Conservation (phyloP, 1,140 invertebrate genomes). For the Drosophila nikananu region DNA sequence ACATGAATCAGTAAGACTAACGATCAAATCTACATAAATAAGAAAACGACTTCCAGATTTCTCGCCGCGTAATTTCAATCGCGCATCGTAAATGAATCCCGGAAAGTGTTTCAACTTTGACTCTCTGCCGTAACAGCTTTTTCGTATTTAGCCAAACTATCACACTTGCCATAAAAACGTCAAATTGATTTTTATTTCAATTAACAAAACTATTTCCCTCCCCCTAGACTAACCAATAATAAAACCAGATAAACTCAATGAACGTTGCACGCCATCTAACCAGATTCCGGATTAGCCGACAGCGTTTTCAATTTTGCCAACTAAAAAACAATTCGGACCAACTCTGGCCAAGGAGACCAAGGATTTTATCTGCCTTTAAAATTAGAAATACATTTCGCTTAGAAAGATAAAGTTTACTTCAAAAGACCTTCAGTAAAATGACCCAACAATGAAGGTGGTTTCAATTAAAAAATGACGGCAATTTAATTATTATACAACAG, state of each 20-base stretch:
- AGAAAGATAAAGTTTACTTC: conserved; percentile 59
- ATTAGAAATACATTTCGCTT: conserved; percentile 66
- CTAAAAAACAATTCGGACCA: conserved; percentile 21
- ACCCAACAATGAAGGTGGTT: conserved; percentile 16
- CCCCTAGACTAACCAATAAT: conserved; percentile 21
- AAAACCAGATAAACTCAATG: conserved; percentile 49
- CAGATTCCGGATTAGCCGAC: conserved; percentile 20
- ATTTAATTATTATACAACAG: conserved; percentile 61
- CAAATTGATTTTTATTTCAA: conserved; percentile 83
- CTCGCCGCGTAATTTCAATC: conserved; percentile 16
- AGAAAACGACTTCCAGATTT: conserved; percentile 23
- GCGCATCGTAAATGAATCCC: conserved; percentile 45
- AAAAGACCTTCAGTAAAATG: conserved; percentile 9
- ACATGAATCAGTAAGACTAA: conserved; percentile 28
- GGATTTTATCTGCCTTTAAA: conserved; percentile 36
- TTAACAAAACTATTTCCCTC: conserved; percentile 73
- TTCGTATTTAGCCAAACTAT: conserved; percentile 73
- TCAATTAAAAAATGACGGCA: conserved; percentile 48
- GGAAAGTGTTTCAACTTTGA: conserved; percentile 30
- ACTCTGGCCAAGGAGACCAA: not conserved
- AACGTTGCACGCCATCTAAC: conserved; percentile 67
- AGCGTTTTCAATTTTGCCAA: conserved; percentile 44
- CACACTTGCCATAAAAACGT: conserved; percentile 77
- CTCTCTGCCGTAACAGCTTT: conserved; percentile 67
- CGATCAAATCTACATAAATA: conserved; percentile 23